Percentiles rank a stretch among this genome's conserved stretches.
phyloP scores from a whole-genome alignment of 2,888 invertebrate species.

The Palloptera scutellata region DNA sequence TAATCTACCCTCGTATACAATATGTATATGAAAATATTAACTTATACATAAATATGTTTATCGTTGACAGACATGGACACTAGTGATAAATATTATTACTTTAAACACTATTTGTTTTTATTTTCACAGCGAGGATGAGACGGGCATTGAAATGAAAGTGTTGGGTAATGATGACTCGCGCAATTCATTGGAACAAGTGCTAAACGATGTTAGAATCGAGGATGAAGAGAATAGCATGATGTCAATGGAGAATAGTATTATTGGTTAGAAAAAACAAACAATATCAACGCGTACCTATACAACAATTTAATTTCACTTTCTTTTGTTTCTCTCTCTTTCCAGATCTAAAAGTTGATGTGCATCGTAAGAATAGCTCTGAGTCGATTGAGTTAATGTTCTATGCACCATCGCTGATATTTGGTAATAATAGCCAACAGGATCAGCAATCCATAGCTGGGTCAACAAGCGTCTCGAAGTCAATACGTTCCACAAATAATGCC shows the following conservation, averaged over 20 bases:
- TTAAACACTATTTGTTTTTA: slow-evolving; percentile 31
- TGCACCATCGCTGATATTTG: slow-evolving; percentile 61
- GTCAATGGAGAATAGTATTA: slow-evolving; percentile 70
- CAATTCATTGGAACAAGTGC: slow-evolving; percentile 71
- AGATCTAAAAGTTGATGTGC: slow-evolving; percentile 93
- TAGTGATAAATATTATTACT: no score
- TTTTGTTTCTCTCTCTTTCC: slow-evolving; percentile 30
- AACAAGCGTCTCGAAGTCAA: slow-evolving; percentile 53
- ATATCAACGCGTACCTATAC: not conserved
- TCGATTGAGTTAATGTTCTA: slow-evolving; percentile 79
- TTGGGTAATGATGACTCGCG: slow-evolving; percentile 69
- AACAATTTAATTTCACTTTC: not conserved
- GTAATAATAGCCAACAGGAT: slow-evolving; percentile 55
- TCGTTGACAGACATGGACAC: no score
- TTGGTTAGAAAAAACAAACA: slow-evolving; percentile 64
- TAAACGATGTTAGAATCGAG: slow-evolving; percentile 52
- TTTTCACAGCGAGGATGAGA: slow-evolving; percentile 74
- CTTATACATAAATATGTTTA: no score
- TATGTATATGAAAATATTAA: no score
- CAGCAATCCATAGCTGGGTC: slow-evolving; percentile 56
- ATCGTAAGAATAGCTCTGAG: slow-evolving; percentile 89
- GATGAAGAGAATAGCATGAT: slow-evolving; percentile 64
- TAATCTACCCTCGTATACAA: no score
- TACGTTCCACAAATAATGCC: slow-evolving; percentile 45
- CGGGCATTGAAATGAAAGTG: slow-evolving; percentile 84